These are phyloP conservation scores for Hiodon tergisus DNA, from an alignment of 2,113 vertebrate species.

Conservation along the genomic window DNA sequence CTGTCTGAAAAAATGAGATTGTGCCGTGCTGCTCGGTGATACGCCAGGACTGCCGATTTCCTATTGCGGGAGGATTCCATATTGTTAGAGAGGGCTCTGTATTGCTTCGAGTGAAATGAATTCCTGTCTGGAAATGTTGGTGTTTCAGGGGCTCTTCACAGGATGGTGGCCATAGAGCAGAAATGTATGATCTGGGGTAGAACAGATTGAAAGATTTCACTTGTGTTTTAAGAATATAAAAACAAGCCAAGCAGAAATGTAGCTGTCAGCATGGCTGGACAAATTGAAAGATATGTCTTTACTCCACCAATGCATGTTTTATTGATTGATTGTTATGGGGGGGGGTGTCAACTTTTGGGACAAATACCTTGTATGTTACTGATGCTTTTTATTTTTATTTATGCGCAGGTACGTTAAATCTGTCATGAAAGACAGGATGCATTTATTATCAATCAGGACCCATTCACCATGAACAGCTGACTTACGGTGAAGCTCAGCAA, in stretches of 20 bases:
- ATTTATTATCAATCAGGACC: no score
- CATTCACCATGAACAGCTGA: not conserved
- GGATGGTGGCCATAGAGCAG: conserved; percentile 4
- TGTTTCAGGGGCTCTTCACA: conserved; percentile 1
- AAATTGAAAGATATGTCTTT: not conserved
- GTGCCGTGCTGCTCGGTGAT: conserved; percentile 16
- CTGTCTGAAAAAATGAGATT: conserved; percentile 21
- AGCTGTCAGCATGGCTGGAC: conserved; percentile 2
- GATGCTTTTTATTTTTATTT: not conserved
- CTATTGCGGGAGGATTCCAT: conserved; percentile 11
- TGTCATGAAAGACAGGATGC: not conserved
- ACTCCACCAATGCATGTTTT: conserved; percentile 2
- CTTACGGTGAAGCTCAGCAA: not conserved
- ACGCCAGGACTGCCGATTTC: conserved; percentile 16
- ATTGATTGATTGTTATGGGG: conserved; percentile 13
- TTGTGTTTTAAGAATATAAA: conserved; percentile 6
- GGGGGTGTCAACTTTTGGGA: not conserved
- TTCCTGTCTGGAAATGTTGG: conserved; percentile 14
- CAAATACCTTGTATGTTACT: not conserved
- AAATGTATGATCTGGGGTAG: conserved; percentile 10
- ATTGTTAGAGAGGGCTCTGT: conserved; percentile 8
- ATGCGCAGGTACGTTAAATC: not conserved
- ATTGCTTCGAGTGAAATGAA: conserved; percentile 19
- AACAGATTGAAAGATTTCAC: conserved; percentile 5
- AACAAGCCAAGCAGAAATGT: conserved; percentile 9